Evolutionary conservation across 2,113 vertebrate species (phyloP), one percentile per base, ranked within the genome.

Genomic region (Tautogolabrus adspersus): DNA sequence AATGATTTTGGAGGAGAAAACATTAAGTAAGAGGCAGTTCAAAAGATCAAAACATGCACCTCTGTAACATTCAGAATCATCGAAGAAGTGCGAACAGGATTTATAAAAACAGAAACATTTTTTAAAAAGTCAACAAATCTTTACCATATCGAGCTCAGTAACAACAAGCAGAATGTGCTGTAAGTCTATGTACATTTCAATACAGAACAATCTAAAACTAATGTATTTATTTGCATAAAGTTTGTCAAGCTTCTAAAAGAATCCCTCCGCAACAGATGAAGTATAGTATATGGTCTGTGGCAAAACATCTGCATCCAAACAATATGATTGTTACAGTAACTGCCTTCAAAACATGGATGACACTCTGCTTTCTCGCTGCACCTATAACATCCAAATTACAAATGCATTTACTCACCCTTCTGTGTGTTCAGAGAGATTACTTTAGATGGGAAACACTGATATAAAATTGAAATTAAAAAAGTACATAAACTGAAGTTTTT

Each of bases 61-160:
- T 85, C 58, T 49, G 72, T 81, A 83, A 89, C 86, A 82, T 89
- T 88, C 85, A 90, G 59, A 88, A 91, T 90, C 81, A 86, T 81
- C 76, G 47, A 61, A 81, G 71, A 93, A 86, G 80, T 88, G 83
- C 68, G 69, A 84, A 87, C 72, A 85, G 40, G 54, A 69, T 82
- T 80, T 34, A 61, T 83, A 79, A 21, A 82, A 52, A 79, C 88
- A 87, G 77, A 72, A 23, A 67, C 55, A 72, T 40, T 71, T 72
- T 71, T 76, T 46, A 65, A 72, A 65, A 79, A 70, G 22, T 79
- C 15, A 16, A 47, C 15, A 44, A 26, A 10, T 40, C 49, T 56
- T 65, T 75, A 55, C 67, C 72, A 82, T 61, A 67, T 72, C 22
- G 38, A 82, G 9, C 75, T 84, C 47, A 66, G 77, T 75, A 86